phyloP scores from a whole-genome alignment of 2,888 invertebrate genomes.

The Lycaena phlaeas region DNA sequence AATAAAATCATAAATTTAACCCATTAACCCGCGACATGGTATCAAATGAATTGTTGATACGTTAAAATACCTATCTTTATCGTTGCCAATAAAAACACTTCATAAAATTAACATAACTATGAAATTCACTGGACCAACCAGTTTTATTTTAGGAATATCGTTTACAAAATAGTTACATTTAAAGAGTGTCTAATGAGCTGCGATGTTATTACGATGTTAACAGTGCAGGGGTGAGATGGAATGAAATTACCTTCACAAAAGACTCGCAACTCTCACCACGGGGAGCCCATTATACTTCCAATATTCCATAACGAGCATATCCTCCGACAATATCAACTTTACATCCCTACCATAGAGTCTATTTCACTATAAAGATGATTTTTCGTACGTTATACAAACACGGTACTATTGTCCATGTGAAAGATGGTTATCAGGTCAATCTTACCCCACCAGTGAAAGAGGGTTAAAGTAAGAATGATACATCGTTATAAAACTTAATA shows the following conservation, averaged over 20 bases:
- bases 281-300: conserved; percentile 40
- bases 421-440: conserved; percentile 41
- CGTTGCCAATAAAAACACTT: too few relatives aligned
- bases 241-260: conserved; percentile 46
- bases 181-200: conserved; percentile 35
- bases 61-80: too few relatives aligned
- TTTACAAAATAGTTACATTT: conserved; percentile 6
- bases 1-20: too few relatives aligned
- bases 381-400: conserved; percentile 30
- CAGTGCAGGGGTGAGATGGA: conserved; percentile 31
- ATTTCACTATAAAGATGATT: conserved; percentile 11
- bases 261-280: conserved; percentile 36
- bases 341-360: conserved; percentile 11
- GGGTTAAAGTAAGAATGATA: conserved; percentile 23
- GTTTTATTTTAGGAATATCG: conserved; percentile 3
- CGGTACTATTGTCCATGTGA: conserved; percentile 28
- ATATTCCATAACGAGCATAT: conserved; percentile 3
- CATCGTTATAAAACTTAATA: too few relatives aligned
- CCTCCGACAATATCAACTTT: conserved; percentile 14
- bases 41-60: too few relatives aligned
- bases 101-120: too few relatives aligned
- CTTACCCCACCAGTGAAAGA: conserved; percentile 20
- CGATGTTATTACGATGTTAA: conserved; percentile 27
- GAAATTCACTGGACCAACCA: too few relatives aligned
- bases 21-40: too few relatives aligned